Base-by-base conservation (phyloP, 2,797 vertebrate species). In the Scyliorhinus canicula region DNA sequence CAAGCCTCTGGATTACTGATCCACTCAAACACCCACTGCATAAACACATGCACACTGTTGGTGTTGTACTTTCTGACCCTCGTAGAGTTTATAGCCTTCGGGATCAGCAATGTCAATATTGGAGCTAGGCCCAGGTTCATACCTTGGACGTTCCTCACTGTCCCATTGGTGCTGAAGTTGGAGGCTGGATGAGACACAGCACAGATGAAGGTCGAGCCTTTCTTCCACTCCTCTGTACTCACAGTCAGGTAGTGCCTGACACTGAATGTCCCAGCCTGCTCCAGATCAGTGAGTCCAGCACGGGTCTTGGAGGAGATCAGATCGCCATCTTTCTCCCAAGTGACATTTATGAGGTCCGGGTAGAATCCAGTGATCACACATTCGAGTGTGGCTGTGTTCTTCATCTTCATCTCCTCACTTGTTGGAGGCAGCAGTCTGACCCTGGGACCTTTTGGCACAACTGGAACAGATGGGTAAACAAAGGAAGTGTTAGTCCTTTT, bases 311-410 rank as follows among this genome's bases (percentile, higher is more conserved):
- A 21, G 55, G 55, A n/a, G 55, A 90, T 90, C 55, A 40, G 14
- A 35, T 16, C 4, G 2, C 16, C 4, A 16, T n/a, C 86, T 60
- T 63, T 90, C 55, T 60, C 19, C 86, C 86, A 90, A 16, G 35
- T 21, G 55, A 90, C 35, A 2, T 90, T 5, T 0, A 90, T 60
- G 2, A 50, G 55, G 16, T n/a, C 86, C 1, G 35, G 86, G 86
- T 90, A 90, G 55, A 90, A 90, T 60, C 16, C 86, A 21, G 86
- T 60, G 55, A 90, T 57, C 55, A 90, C 55, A 63, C 86, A 90
- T 35, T 90, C 55, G 5, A 90, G 86, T 19, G 86, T 40, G 35
- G n/a, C 86, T 57, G 35, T 90, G 28, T 28, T n/a, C 4, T 57
- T 8, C 7, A 0, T 19, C 55, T 90, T 60, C 14, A 16, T 60